Percentiles rank a stretch among this genome's conserved stretches.
Evolutionary conservation across 2,888 invertebrate genomes (phyloP).

Genomic region (Pharmacophagus antenor): DNA sequence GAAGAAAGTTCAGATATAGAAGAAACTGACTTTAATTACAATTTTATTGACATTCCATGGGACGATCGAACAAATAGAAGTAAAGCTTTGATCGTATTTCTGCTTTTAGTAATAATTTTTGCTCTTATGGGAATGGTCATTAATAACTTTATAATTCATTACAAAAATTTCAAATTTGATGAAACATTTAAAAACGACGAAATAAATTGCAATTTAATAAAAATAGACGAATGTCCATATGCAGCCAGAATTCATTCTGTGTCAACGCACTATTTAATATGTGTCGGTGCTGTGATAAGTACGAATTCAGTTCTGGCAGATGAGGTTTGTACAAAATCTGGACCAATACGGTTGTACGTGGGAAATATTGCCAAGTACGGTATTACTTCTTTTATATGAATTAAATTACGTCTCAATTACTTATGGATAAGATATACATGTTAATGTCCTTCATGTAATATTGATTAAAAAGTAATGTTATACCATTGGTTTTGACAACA

Average conservation of each 20-base stretch:
- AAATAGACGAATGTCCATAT: slow-evolving; percentile 52
- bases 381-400: no score
- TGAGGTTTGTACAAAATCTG: slow-evolving; percentile 58
- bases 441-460: no score
- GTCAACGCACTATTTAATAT: slow-evolving; percentile 55
- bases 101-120: slow-evolving; percentile 55
- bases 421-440: no score
- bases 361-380: slow-evolving; percentile 57
- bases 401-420: no score
- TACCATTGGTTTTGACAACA: no score
- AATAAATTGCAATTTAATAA: slow-evolving; percentile 55
- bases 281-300: slow-evolving; percentile 63
- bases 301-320: slow-evolving; percentile 53
- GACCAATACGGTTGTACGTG: slow-evolving; percentile 54
- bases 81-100: slow-evolving; percentile 54
- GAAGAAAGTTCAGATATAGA: slow-evolving; percentile 43
- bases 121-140: slow-evolving; percentile 51
- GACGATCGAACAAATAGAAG: slow-evolving; percentile 60
- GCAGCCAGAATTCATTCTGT: slow-evolving; percentile 62
- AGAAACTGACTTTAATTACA: slow-evolving; percentile 51
- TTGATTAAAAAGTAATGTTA: no score
- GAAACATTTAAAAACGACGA: slow-evolving; percentile 37
- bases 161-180: slow-evolving; percentile 39
- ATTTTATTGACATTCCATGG: slow-evolving; percentile 66
- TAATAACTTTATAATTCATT: slow-evolving; percentile 58